These are phyloP conservation scores for Drosophila kanapiae DNA, from an alignment of 1,140 invertebrate species.

Conservation along the genomic window DNA sequence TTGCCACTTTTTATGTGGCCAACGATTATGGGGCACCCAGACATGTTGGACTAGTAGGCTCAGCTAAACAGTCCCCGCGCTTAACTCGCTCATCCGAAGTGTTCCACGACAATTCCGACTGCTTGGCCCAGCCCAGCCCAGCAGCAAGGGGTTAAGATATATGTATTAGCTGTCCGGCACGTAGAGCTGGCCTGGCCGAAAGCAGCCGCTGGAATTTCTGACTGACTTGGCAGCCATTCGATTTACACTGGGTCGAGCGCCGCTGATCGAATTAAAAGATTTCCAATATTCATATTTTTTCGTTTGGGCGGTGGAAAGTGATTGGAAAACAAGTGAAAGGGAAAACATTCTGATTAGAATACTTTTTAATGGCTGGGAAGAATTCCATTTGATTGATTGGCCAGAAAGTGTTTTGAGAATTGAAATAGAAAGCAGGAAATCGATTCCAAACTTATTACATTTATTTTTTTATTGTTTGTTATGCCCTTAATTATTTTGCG, in stretches of 20 bases:
- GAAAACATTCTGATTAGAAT: conserved; percentile 28
- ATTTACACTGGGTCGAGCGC: conserved; percentile 30
- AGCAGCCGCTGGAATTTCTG: conserved; percentile 42
- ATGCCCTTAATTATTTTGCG: too few species aligned
- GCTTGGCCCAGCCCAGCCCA: conserved; percentile 14
- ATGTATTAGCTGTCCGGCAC: conserved; percentile 24
- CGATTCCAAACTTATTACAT: background rate
- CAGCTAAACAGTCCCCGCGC: conserved; percentile 56
- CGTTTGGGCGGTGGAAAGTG: background rate
- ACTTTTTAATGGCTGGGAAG: background rate
- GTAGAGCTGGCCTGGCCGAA: conserved; percentile 4
- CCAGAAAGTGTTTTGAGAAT: background rate
- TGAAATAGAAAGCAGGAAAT: background rate
- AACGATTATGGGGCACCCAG: conserved; percentile 53
- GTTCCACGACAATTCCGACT: conserved; percentile 40
- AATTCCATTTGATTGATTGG: conserved; percentile 19
- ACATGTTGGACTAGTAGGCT: conserved; percentile 31
- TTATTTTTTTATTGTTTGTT: too few species aligned
- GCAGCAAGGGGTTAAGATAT: conserved; percentile 30
- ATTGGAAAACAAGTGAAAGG: conserved; percentile 22
- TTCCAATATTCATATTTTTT: conserved; percentile 40
- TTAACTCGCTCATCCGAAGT: conserved; percentile 68
- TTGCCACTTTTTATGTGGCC: conserved; percentile 40
- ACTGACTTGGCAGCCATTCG: conserved; percentile 44
- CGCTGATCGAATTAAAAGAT: conserved; percentile 34